Base-by-base conservation (phyloP, 2,888 invertebrate genomes). In the Hyppa rectilinea region DNA sequence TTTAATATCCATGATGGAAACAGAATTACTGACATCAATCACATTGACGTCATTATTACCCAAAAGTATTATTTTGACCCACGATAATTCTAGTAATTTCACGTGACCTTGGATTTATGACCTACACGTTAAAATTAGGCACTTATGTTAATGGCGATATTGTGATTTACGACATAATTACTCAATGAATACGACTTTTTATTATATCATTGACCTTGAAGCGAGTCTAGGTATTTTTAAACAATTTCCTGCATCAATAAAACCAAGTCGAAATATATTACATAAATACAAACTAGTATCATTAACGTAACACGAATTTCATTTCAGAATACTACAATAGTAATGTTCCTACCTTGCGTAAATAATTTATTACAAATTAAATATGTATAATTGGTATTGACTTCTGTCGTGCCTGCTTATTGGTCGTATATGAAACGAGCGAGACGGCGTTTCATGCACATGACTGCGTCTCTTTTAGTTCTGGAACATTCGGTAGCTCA, bases 401-500 rank as follows among this genome's bases (percentile, higher is more conserved):
- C 67, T 69, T 55, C 52, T 66, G 72, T 62, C 50, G 31, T 68
- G 20, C n/a, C 56, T 71, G 63, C 61, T 9, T 68, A 66, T 43
- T 72, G 80, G 71, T 60, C 61, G 36, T 47, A 59, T 76, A 66
- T 73, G 56, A 68, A 75, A 61, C 14, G 79, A 85, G 79, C 29
- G 77, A 74, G 80, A 84, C 36, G 72, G 34, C 49, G 45, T 63
- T 67, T 66, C 55, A 62, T 71, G 70, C 77, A 79, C 75, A 75
- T 79, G 72, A 66, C 71, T 71, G 56, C 62, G 65, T 85, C 86
- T 74, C 84, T 78, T 74, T 85, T 80, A 53, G 69, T 74, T 76
- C 52, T 38, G 36, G 69, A 55, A 75, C 68, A 80, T 80, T 82
- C 60, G 66, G 72, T 67, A 71, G 64, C 60, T 72, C 67, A 79